Conservation (phyloP, 2,888 invertebrate genomes). For the Cyclophora albipunctata region DNA sequence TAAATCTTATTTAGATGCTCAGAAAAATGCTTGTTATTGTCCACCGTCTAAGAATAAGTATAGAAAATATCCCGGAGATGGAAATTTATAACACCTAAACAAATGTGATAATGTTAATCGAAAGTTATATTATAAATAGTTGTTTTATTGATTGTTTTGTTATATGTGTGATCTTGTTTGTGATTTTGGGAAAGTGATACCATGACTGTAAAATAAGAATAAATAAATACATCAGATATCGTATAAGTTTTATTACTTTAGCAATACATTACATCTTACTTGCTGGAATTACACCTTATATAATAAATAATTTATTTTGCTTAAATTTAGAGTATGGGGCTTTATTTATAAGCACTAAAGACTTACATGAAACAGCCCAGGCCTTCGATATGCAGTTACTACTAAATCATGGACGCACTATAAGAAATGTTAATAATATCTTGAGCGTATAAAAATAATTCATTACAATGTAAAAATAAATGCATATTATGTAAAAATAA, state of each 20-base stretch:
- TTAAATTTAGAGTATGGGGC: conserved; percentile 60
- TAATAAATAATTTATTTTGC: conserved; percentile 62
- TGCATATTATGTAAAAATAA: conserved; percentile 63
- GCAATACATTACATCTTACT: conserved; percentile 60
- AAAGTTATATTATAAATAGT: conserved; percentile 2
- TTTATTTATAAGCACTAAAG: conserved; percentile 19
- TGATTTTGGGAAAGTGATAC: background rate
- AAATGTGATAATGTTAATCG: background rate
- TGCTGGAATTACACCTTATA: conserved; percentile 51
- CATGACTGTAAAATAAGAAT: too few relatives aligned
- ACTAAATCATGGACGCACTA: conserved; percentile 59
- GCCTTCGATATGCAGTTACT: conserved; percentile 36
- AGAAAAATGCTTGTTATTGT: conserved; percentile 88
- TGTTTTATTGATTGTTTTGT: conserved; percentile 1
- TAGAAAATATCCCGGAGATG: conserved; percentile 68
- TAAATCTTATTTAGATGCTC: conserved; percentile 88
- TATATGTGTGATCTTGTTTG: too few relatives aligned
- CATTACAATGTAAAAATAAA: conserved; percentile 68
- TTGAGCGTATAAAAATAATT: conserved; percentile 70
- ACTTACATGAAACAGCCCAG: conserved; percentile 24
- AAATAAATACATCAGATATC: conserved; percentile 20
- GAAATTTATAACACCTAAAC: conserved; percentile 37
- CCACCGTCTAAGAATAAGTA: conserved; percentile 65
- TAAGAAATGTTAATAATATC: conserved; percentile 43
- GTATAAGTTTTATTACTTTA: conserved; percentile 49